Evolutionary conservation across 2,888 invertebrate genomes (phyloP), one percentile per base, ranked within the genome.

Genomic region (Polylopha cassiicola): DNA sequence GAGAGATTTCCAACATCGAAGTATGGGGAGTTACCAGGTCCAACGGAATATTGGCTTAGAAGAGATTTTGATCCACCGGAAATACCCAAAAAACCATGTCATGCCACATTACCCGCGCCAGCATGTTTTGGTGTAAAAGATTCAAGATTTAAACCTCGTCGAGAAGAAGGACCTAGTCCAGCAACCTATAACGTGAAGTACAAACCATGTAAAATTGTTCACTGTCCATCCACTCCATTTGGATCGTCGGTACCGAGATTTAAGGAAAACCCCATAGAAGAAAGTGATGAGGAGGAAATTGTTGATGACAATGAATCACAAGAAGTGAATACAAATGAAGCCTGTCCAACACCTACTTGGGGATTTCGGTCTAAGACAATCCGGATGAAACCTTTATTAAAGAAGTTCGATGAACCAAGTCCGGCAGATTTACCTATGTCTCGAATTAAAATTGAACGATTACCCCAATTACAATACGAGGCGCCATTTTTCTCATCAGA

Each of bases 401-500:
- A 67, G 46, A 56, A 53, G 32, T 15, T 21, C 1, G 15, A 66
- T 46, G 69, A 68, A 37, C 65, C 65, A 5, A 69, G 72, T 33
- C 71, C 73, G 14, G 71, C 71, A 15, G 76, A 74, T 44, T 33
- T 67, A 2, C 49, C 60, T 1, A 58, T 54, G 42, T 6, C 20
- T 2, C 45, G 17, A 13, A 26, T 10, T 1, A 51, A 48, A 34
- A 31, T 39, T 16, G 32, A 43, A 28, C 61, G 66, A 44, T 38
- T 51, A 15, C 13, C 17, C 6, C 37, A 55, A 18, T 32, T 64
- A 20, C 78, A 78, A 53, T 50, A 53, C 24, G 27, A 38, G 18
- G 64, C 72, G 11, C 82, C 84, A 3, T 84, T 84, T 50, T 55
- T 38, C 36, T 56, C 74, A 8, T 79, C 81, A 8, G 70, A 76